Percentiles rank a stretch among this genome's conserved stretches.
phyloP scores from a whole-genome alignment of 2,113 vertebrate species.

The Tretioscincus oriximinensis region DNA sequence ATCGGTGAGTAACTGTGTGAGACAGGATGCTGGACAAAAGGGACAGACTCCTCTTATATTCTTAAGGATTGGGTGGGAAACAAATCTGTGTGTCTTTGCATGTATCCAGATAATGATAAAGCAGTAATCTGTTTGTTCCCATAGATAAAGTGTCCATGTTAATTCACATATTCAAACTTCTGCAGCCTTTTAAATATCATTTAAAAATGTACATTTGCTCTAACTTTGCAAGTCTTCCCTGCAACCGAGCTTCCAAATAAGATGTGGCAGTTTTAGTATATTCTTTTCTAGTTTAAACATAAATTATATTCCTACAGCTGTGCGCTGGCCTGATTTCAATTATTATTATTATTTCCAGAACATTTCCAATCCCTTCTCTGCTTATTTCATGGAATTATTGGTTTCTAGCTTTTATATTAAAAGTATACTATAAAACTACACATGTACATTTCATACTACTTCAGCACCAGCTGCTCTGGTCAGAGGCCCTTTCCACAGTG shows the following conservation, averaged over 20 bases:
- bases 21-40: too few species aligned
- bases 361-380: conserved; percentile 46
- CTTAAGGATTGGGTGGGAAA: neutral
- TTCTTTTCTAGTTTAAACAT: conserved; percentile 41
- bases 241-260: conserved; percentile 22
- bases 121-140: neutral
- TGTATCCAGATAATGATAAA: too few species aligned
- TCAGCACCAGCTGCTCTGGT: conserved; percentile 43
- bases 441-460: conserved; percentile 34
- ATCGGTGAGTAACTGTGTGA: too few species aligned
- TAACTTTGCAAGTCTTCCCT: neutral
- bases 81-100: neutral
- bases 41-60: neutral
- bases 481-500: too few species aligned
- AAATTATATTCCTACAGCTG: conserved; percentile 63
- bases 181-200: neutral
- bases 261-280: conserved; percentile 35
- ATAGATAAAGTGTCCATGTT: neutral
- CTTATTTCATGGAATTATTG: conserved; percentile 53
- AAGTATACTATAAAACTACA: conserved; percentile 19
- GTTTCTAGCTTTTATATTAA: conserved; percentile 51
- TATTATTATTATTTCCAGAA: conserved; percentile 58
- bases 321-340: conserved; percentile 48
- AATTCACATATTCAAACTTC: neutral
- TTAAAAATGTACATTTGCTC: neutral